Evolutionary conservation across 2,888 invertebrate species (phyloP).

Genomic region (Drosophila kuntzei): DNA sequence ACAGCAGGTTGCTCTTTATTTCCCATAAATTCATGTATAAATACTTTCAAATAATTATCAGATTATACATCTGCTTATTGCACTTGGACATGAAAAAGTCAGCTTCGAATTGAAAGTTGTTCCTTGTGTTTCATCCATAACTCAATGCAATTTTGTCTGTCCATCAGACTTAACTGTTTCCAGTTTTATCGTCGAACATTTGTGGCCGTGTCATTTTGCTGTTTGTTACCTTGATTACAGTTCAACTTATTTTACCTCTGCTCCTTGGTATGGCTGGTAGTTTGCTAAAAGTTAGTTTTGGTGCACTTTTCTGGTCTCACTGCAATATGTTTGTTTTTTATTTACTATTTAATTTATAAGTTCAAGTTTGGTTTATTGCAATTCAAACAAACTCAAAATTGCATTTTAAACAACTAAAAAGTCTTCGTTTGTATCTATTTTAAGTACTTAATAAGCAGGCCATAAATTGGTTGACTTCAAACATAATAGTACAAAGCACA

Average conservation of each 20-base stretch:
- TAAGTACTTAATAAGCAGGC: not conserved
- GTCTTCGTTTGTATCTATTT: not conserved
- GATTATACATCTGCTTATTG: not conserved
- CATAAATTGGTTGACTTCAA: not conserved
- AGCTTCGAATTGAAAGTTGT: constrained; percentile 8
- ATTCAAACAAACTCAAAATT: constrained; percentile 31
- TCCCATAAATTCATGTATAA: not conserved
- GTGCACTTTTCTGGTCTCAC: constrained; percentile 22
- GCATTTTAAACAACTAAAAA: constrained; percentile 19
- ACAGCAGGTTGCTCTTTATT: not conserved
- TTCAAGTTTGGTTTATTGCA: constrained; percentile 39
- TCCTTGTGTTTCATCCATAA: constrained; percentile 4
- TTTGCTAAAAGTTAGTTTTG: constrained; percentile 38
- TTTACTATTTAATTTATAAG: constrained; percentile 25
- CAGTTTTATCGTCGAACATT: constrained; percentile 46
- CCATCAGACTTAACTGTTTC: constrained; percentile 7
- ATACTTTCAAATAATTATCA: not conserved
- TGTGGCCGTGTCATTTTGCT: constrained; percentile 36
- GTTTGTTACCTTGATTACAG: constrained; percentile 55
- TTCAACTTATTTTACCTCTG: constrained; percentile 36
- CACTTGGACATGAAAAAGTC: constrained; percentile 4
- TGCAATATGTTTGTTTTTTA: constrained; percentile 11
- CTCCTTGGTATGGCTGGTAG: not conserved
- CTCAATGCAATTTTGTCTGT: constrained; percentile 1
- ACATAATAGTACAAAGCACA: not conserved